Conservation (phyloP, 2,888 invertebrate genomes). For the Drosophila cognata region DNA sequence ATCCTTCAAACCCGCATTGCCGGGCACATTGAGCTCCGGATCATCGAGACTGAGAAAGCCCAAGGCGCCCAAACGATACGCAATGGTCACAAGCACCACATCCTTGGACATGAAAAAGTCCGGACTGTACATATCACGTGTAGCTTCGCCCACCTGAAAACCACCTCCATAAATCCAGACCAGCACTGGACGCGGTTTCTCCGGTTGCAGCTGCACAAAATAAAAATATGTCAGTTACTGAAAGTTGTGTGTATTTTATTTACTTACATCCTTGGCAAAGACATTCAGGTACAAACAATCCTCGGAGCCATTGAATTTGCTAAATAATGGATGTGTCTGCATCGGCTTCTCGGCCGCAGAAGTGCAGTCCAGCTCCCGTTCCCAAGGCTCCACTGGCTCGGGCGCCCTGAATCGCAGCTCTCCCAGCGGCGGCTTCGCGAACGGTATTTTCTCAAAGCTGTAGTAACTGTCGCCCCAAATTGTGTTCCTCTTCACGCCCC, state of each 20-base stretch:
- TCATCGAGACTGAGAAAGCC: conserved; percentile 86
- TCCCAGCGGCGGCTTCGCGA: conserved; percentile 83
- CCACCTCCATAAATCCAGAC: conserved; percentile 86
- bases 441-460: conserved; percentile 84
- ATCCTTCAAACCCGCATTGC: conserved; percentile 86
- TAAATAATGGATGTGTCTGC: conserved; percentile 81
- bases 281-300: conserved; percentile 87
- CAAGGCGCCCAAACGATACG: conserved; percentile 86
- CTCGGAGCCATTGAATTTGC: conserved; percentile 85
- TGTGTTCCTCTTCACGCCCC: conserved; percentile 82
- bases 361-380: conserved; percentile 84
- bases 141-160: conserved; percentile 85
- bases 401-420: conserved; percentile 85
- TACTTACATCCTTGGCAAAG: conserved; percentile 82
- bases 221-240: background rate
- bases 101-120: conserved; percentile 85
- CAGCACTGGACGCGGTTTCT: conserved; percentile 83
- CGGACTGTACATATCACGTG: conserved; percentile 84
- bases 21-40: conserved; percentile 85
- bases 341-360: conserved; percentile 81
- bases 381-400: conserved; percentile 84
- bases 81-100: conserved; percentile 85
- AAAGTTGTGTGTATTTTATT: background rate
- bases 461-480: conserved; percentile 82
- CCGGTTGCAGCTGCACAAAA: conserved; percentile 69